Conservation (phyloP, 2,113 vertebrate genomes). For the Protomyctophum bolini region DNA sequence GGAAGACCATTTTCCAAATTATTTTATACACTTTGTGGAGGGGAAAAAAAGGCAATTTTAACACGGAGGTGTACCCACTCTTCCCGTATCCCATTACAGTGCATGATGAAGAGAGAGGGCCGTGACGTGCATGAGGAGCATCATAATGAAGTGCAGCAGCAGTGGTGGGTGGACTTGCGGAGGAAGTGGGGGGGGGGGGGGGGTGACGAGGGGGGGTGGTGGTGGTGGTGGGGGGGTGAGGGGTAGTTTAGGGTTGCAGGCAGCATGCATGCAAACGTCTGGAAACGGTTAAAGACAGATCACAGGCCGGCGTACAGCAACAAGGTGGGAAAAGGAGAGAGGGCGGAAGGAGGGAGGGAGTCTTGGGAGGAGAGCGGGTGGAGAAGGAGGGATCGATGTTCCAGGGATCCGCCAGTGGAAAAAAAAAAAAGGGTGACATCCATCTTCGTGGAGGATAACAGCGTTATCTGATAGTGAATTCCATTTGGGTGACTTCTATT, state of each 20-base stretch:
- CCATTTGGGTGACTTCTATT: constrained; percentile 47
- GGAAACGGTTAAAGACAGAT: constrained; percentile 81
- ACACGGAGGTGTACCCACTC: too few species aligned
- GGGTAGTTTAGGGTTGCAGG: constrained; percentile 44
- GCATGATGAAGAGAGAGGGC: too few species aligned
- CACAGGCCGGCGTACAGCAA: constrained; percentile 60
- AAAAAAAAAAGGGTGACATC: constrained; percentile 64
- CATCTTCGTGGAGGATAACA: constrained; percentile 39
- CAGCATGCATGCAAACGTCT: constrained; percentile 67
- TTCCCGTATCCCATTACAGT: too few species aligned
- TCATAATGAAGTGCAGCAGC: constrained; percentile 22
- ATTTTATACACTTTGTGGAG: too few species aligned
- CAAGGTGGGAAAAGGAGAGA: constrained; percentile 78
- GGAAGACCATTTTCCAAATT: too few species aligned
- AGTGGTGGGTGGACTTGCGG: constrained; percentile 12
- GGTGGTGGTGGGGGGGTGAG: constrained; percentile 27
- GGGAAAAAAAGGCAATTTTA: too few species aligned
- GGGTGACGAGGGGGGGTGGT: constrained; percentile 58
- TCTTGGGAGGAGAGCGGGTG: constrained; percentile 64
- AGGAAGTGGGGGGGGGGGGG: constrained; percentile 21
- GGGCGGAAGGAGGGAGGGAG: constrained; percentile 64
- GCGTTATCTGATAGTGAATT: constrained; percentile 13
- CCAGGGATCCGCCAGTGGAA: constrained; percentile 47
- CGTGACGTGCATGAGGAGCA: neutral
- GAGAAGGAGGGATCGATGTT: constrained; percentile 52